These are phyloP conservation scores for Bovichtus diacanthus DNA, from an alignment of 2,797 vertebrate species.

Conservation along the genomic window DNA sequence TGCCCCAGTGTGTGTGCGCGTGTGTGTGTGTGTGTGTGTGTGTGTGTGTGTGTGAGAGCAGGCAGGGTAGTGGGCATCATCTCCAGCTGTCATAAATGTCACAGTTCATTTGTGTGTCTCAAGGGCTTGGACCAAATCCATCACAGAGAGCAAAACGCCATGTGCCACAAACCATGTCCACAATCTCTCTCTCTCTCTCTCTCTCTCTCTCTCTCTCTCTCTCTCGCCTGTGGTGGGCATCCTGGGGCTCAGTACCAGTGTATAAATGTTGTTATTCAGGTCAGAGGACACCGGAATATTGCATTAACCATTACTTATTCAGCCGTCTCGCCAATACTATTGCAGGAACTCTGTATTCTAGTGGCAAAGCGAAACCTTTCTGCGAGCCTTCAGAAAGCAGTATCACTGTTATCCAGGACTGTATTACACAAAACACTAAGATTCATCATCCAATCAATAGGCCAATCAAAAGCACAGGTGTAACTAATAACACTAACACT, in stretches of 20 bases:
- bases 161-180: constrained; percentile 73
- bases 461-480: not conserved
- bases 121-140: constrained; percentile 79
- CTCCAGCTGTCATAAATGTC: constrained; percentile 80
- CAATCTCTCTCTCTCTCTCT: constrained; percentile 38
- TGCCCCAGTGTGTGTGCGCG: not conserved
- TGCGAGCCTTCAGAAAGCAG: not conserved
- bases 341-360: constrained; percentile 13
- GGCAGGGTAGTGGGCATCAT: constrained; percentile 53
- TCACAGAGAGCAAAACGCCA: constrained; percentile 75
- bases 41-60: not conserved
- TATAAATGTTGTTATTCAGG: constrained; percentile 72
- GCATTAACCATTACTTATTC: constrained; percentile 58
- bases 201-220: constrained; percentile 20
- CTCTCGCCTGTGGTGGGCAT: constrained; percentile 20
- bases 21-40: constrained; percentile 7
- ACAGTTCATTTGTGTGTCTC: constrained; percentile 78
- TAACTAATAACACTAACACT: not conserved
- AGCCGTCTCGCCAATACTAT: constrained; percentile 30
- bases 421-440: not conserved
- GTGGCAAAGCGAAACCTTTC: constrained; percentile 8
- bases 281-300: constrained; percentile 69
- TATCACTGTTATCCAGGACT: constrained; percentile 3
- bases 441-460: not conserved
- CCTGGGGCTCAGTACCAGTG: constrained; percentile 54